Evolutionary conservation across 1,140 invertebrate genomes (phyloP).

Genomic region (Drosophila saltans): DNA sequence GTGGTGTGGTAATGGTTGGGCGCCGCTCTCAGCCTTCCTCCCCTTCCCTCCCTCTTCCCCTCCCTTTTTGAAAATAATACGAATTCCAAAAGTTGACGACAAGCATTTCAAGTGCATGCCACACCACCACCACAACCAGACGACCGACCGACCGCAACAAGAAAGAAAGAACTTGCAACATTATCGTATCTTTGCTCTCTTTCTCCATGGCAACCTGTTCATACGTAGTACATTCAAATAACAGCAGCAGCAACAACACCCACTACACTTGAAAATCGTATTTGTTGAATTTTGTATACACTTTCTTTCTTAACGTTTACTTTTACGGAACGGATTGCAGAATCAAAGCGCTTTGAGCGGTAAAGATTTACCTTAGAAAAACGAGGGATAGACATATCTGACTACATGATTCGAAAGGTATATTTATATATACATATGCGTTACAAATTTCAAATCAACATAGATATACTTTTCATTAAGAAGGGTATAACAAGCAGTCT

Average conservation of each 20-base stretch:
- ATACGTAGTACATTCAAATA: neutral
- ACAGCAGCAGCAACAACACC: neutral
- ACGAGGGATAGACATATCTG: no score
- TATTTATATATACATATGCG: no score
- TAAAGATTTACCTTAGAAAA: no score
- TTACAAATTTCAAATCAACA: no score
- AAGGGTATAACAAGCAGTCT: neutral
- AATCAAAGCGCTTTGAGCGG: no score
- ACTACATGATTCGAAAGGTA: no score
- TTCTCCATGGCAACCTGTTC: slow-evolving; percentile 21
- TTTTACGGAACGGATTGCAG: no score
- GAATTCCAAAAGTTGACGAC: slow-evolving; percentile 47
- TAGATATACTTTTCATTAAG: no score
- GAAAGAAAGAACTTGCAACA: slow-evolving; percentile 15
- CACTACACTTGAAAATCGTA: slow-evolving; percentile 13
- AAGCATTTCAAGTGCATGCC: slow-evolving; percentile 2
- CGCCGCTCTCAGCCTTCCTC: neutral
- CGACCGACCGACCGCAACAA: slow-evolving; percentile 4
- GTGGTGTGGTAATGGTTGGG: neutral
- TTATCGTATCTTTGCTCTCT: slow-evolving; percentile 1
- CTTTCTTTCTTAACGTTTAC: neutral
- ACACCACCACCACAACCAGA: neutral
- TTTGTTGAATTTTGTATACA: slow-evolving; percentile 47
- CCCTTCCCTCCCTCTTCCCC: neutral
- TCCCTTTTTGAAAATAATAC: slow-evolving; percentile 27